Evolutionary conservation across 2,113 vertebrate genomes (phyloP).

Genomic region (Macaca mulatta): DNA sequence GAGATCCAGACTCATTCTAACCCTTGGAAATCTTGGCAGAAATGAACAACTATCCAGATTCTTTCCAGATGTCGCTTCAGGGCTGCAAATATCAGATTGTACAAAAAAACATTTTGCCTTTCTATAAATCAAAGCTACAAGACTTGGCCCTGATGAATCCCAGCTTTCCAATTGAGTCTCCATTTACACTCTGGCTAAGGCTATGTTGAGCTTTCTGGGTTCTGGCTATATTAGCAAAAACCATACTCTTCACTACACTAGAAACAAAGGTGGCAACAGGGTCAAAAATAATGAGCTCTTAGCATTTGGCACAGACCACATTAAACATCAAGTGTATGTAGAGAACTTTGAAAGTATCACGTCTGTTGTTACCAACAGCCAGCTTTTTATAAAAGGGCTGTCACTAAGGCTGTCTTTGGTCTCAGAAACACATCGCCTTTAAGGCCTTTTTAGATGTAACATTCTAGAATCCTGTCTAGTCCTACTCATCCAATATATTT

Average conservation of each 20-base stretch:
- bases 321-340: slow-evolving; percentile 62
- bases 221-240: slow-evolving; percentile 51
- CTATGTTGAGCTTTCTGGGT: slow-evolving; percentile 42
- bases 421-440: slow-evolving; percentile 50
- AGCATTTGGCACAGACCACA: slow-evolving; percentile 66
- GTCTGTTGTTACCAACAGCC: slow-evolving; percentile 61
- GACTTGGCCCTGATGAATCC: slow-evolving; percentile 48
- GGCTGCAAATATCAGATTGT: slow-evolving; percentile 58
- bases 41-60: slow-evolving; percentile 3
- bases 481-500: slow-evolving; percentile 27
- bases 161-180: slow-evolving; percentile 54
- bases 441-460: slow-evolving; percentile 3
- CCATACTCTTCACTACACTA: slow-evolving; percentile 56
- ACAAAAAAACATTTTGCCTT: slow-evolving; percentile 41
- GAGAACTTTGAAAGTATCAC: slow-evolving; percentile 67
- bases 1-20: neutral
- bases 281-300: slow-evolving; percentile 70
- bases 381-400: slow-evolving; percentile 49
- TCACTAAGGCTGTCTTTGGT: slow-evolving; percentile 39
- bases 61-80: slow-evolving; percentile 42
- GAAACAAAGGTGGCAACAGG: slow-evolving; percentile 52
- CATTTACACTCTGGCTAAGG: slow-evolving; percentile 53
- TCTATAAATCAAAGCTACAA: slow-evolving; percentile 59
- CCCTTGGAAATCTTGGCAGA: slow-evolving; percentile 47
- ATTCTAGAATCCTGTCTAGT: slow-evolving; percentile 20